A percentile compares a stretch with the other conserved stretches of the same genome.
Conservation (phyloP, 2,113 vertebrate species). For the Chaetodon auriga region DNA sequence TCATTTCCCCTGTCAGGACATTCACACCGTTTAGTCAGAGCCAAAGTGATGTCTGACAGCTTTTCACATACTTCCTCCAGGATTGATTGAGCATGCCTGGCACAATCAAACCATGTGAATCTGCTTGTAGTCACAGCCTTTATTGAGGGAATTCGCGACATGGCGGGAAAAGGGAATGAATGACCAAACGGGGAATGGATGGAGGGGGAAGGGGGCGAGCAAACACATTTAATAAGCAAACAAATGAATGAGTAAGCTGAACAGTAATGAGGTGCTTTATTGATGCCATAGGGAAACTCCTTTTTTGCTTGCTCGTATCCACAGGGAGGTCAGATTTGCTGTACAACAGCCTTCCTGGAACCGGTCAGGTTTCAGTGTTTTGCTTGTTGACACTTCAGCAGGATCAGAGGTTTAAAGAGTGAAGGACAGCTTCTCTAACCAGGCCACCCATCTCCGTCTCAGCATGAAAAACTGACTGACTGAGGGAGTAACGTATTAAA, state of each 20-base stretch:
- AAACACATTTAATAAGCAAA: constrained; percentile 80
- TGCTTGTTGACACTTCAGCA: constrained; percentile 74
- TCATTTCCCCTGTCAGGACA: constrained; percentile 83
- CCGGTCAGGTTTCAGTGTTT: constrained; percentile 72
- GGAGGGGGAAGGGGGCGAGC: constrained; percentile 51
- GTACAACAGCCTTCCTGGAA: constrained; percentile 75
- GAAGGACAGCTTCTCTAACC: constrained; percentile 65
- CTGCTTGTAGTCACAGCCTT: constrained; percentile 58
- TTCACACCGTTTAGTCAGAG: constrained; percentile 83
- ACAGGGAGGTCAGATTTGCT: constrained; percentile 76
- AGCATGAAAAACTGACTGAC: constrained; percentile 55
- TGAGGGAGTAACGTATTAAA: constrained; percentile 53
- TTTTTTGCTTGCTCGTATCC: constrained; percentile 79
- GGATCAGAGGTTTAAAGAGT: constrained; percentile 72
- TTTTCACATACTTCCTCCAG: constrained; percentile 71
- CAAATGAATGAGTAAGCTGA: constrained; percentile 79
- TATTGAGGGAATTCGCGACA: constrained; percentile 63
- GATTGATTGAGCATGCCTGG: constrained; percentile 78
- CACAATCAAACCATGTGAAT: constrained; percentile 71
- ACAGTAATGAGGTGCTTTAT: constrained; percentile 81
- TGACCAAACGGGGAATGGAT: constrained; percentile 47
- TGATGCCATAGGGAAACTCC: constrained; percentile 78
- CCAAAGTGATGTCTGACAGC: constrained; percentile 82
- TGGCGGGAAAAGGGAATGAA: constrained; percentile 37
- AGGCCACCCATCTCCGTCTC: constrained; percentile 73